These are phyloP conservation scores for Umimayanthus chanpuru DNA, from an alignment of 92 coral and sea anemone genomes.

Conservation along the genomic window DNA sequence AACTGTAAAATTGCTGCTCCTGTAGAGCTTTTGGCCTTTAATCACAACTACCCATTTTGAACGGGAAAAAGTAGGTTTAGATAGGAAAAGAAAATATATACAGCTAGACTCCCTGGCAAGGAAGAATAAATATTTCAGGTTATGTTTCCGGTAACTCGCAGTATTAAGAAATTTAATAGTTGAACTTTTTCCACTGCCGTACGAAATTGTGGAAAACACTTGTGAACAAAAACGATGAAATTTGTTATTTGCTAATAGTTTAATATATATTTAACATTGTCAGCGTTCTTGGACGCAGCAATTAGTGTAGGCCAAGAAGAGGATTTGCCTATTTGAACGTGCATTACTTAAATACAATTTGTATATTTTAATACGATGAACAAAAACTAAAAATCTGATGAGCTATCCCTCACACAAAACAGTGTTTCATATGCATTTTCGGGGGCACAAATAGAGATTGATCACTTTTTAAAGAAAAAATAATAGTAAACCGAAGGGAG, in stretches of 20 bases:
- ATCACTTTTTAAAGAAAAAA: background rate
- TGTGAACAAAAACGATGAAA: conserved; percentile 31
- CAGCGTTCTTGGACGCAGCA: background rate
- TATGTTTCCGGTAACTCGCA: background rate
- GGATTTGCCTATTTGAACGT: conserved; percentile 6
- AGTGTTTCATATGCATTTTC: background rate
- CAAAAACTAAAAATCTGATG: background rate
- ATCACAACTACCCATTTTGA: conserved; percentile 45
- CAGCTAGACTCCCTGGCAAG: conserved; percentile 33
- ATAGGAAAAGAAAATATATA: conserved; percentile 7
- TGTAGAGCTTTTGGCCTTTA: background rate
- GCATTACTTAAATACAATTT: background rate
- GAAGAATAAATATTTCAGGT: background rate
- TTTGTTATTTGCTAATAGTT: conserved; percentile 34
- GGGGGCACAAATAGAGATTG: background rate
- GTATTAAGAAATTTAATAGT: background rate
- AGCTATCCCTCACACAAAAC: background rate
- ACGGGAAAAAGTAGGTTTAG: background rate
- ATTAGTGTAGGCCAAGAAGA: background rate
- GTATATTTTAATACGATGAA: conserved; percentile 21
- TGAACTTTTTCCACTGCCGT: background rate
- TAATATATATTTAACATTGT: conserved; percentile 40
- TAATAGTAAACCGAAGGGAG: background rate
- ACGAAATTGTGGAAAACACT: conserved; percentile 31
- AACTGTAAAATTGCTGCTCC: conserved; percentile 9